Percentiles rank a stretch among this genome's conserved stretches.
Conservation (phyloP, 2,797 vertebrate genomes). For the Takifugu ocellatus region DNA sequence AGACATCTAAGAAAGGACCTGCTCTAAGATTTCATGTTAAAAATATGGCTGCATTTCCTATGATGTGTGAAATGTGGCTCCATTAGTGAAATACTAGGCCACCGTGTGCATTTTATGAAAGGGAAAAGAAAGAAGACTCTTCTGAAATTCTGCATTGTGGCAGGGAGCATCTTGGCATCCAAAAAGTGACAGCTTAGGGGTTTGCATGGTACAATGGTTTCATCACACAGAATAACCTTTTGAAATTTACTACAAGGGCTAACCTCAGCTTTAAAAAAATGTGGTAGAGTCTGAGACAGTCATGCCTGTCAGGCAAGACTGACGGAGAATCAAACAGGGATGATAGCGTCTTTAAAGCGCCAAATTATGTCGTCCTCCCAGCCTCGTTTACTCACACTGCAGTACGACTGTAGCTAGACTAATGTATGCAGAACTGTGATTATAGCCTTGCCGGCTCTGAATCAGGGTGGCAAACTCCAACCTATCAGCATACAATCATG, state of each 20-base stretch:
- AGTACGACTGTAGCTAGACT: constrained; percentile 59
- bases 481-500: constrained; percentile 53
- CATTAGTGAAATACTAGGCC: constrained; percentile 22
- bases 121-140: constrained; percentile 37
- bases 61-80: constrained; percentile 4
- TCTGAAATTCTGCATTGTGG: constrained; percentile 27
- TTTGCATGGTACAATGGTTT: constrained; percentile 47
- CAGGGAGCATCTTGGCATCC: constrained; percentile 38
- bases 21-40: constrained; percentile 5
- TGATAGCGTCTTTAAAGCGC: constrained; percentile 42
- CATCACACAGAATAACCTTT: constrained; percentile 53
- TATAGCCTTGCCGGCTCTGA: constrained; percentile 42
- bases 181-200: constrained; percentile 43
- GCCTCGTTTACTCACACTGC: constrained; percentile 57
- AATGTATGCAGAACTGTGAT: constrained; percentile 58
- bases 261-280: constrained; percentile 24
- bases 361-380: constrained; percentile 49
- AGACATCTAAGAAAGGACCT: too few species aligned
- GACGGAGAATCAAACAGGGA: constrained; percentile 17
- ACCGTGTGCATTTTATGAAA: constrained; percentile 34
- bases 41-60: constrained; percentile 11
- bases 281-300: constrained; percentile 23
- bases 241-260: constrained; percentile 42
- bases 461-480: constrained; percentile 42
- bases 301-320: constrained; percentile 38